phyloP scores from a whole-genome alignment of 2,888 invertebrate genomes.

The Cremastinae sp. region DNA sequence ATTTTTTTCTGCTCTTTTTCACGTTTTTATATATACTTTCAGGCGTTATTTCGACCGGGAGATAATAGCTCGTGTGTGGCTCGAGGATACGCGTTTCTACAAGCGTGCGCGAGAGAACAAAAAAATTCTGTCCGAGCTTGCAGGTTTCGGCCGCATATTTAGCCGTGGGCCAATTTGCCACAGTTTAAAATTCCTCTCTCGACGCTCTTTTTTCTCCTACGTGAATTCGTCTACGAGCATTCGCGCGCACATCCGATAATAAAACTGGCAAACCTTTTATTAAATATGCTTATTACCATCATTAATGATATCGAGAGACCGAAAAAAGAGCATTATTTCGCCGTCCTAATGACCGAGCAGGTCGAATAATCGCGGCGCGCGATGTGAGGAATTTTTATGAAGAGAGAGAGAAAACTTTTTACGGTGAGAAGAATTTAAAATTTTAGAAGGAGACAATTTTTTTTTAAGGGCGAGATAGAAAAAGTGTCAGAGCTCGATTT shows the following conservation, averaged over 20 bases:
- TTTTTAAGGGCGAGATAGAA: not conserved
- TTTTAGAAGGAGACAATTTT: not conserved
- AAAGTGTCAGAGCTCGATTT: slow-evolving; percentile 41
- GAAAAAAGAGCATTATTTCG: slow-evolving; percentile 51
- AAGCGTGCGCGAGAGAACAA: slow-evolving; percentile 26
- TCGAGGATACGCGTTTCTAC: slow-evolving; percentile 40
- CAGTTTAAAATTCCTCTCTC: slow-evolving; percentile 55
- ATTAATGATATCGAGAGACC: slow-evolving; percentile 48
- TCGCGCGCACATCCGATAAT: slow-evolving; percentile 36
- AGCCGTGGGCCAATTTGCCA: slow-evolving; percentile 37
- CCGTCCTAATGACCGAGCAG: slow-evolving; percentile 28
- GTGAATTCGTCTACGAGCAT: slow-evolving; percentile 15
- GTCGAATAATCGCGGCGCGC: not conserved
- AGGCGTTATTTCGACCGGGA: slow-evolving; percentile 34
- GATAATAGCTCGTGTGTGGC: slow-evolving; percentile 55
- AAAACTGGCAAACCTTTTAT: slow-evolving; percentile 49
- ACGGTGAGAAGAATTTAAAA: not conserved
- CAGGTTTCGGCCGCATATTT: slow-evolving; percentile 31
- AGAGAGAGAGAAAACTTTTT: slow-evolving; percentile 3
- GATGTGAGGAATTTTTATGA: slow-evolving; percentile 1
- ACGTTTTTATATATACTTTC: slow-evolving; percentile 4
- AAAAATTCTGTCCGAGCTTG: slow-evolving; percentile 23
- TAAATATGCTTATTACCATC: slow-evolving; percentile 49
- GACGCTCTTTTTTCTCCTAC: slow-evolving; percentile 28
- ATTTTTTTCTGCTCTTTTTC: slow-evolving; percentile 2